These are phyloP conservation scores for Microtus richardsoni DNA, from an alignment of 2,113 vertebrate genomes.

Conservation along the genomic window DNA sequence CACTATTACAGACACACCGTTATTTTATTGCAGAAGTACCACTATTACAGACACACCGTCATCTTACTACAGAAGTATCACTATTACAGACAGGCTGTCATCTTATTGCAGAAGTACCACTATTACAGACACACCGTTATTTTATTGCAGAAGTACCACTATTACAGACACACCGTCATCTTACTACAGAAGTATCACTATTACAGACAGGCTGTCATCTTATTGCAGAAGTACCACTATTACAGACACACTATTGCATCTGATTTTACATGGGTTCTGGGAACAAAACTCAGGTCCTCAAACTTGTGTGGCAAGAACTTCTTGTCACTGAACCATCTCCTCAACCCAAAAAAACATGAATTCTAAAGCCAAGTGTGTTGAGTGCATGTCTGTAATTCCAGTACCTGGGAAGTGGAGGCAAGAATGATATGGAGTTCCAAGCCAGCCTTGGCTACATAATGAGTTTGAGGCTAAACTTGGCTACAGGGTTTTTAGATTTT, in stretches of 20 bases:
- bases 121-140: not conserved
- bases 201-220: not conserved
- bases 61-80: not conserved
- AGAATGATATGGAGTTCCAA: not conserved
- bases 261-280: constrained; percentile 6
- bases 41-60: not conserved
- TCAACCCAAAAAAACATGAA: not conserved
- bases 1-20: not conserved
- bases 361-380: not conserved
- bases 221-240: not conserved
- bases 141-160: not conserved
- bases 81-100: not conserved
- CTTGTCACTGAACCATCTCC: not conserved
- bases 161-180: no score
- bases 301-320: not conserved
- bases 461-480: not conserved
- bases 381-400: not conserved
- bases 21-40: not conserved
- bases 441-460: not conserved
- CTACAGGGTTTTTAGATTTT: not conserved
- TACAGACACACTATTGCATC: not conserved
- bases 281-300: not conserved
- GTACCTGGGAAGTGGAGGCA: not conserved
- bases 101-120: not conserved
- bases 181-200: not conserved